phyloP scores from a whole-genome alignment of 2,113 vertebrate species.

The Aspiorhynchus laticeps region DNA sequence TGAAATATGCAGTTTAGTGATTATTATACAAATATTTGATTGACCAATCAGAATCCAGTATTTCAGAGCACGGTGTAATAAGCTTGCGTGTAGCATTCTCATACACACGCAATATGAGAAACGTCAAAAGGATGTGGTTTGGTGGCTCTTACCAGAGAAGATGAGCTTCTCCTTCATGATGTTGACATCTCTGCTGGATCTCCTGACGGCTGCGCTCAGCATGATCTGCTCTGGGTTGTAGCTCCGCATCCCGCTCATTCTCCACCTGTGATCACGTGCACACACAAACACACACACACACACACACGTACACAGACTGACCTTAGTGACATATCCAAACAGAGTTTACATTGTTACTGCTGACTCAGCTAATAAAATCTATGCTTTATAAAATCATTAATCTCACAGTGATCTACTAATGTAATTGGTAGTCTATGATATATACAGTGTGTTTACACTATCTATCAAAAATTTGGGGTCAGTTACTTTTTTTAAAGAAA shows the following conservation, averaged over 20 bases:
- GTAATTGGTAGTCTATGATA: background rate
- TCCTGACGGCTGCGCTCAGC: slow-evolving; percentile 88
- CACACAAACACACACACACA: slow-evolving; percentile 33
- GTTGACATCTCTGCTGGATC: slow-evolving; percentile 90
- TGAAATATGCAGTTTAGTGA: background rate
- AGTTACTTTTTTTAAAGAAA: background rate
- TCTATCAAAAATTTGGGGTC: background rate
- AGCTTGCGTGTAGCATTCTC: background rate
- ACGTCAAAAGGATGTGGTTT: background rate
- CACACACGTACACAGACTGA: background rate
- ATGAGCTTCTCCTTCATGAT: slow-evolving; percentile 99
- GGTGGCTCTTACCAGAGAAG: slow-evolving; percentile 84
- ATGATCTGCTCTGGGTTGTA: slow-evolving; percentile 99
- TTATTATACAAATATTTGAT: background rate
- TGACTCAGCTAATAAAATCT: background rate
- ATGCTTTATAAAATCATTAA: background rate
- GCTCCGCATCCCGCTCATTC: slow-evolving; percentile 87
- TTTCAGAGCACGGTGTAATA: background rate
- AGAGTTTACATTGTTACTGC: background rate
- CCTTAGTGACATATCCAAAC: background rate
- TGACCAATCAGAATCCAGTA: background rate
- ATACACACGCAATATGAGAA: background rate
- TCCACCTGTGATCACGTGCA: slow-evolving; percentile 81
- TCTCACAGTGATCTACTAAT: background rate
- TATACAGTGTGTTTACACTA: background rate